These are phyloP conservation scores for Henricia sp. DNA, from an alignment of 53 echinoderm and acorn worm genomes.

Conservation along the genomic window DNA sequence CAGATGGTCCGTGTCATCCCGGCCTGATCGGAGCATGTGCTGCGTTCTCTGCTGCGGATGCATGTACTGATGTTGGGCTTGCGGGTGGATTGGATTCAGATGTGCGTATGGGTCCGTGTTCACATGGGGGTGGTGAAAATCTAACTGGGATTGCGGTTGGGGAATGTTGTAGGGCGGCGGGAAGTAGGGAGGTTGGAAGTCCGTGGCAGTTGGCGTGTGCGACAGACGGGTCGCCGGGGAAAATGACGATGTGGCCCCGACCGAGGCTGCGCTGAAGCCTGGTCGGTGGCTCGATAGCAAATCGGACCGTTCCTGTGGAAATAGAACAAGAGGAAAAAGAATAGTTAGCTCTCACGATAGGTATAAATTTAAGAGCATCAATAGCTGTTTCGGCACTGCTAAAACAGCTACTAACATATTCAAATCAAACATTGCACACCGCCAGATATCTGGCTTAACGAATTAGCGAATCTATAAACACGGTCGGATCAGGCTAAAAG, in stretches of 20 bases:
- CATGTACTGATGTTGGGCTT: conserved; percentile 95
- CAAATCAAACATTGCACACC: no score
- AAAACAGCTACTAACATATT: no score
- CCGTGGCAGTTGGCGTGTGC: conserved; percentile 96
- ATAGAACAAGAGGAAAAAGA: conserved; percentile 44
- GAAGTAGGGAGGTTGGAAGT: conserved; percentile 99
- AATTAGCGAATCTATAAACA: no score
- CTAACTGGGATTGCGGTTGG: conserved; percentile 97
- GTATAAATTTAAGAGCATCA: no score
- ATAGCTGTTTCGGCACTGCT: no score
- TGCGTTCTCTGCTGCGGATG: conserved; percentile 96
- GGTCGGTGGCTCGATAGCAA: conserved; percentile 92
- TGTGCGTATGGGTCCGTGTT: conserved; percentile 99
- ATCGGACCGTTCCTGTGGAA: conserved; percentile 94
- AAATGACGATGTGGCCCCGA: conserved; percentile 96
- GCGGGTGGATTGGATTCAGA: conserved; percentile 97
- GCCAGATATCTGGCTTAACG: no score
- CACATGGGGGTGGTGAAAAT: conserved; percentile 98
- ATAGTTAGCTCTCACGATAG: no score
- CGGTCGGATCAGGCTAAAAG: no score
- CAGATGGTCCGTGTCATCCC: conserved; percentile 90
- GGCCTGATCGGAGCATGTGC: conserved; percentile 79
- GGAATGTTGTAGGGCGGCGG: conserved; percentile 99
- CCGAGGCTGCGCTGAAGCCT: conserved; percentile 95
- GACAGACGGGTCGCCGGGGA: conserved; percentile 97